Evolutionary conservation across 1,140 invertebrate genomes (phyloP), one percentile per base, ranked within the genome.

Genomic region (Himalopsyche phryganea): DNA sequence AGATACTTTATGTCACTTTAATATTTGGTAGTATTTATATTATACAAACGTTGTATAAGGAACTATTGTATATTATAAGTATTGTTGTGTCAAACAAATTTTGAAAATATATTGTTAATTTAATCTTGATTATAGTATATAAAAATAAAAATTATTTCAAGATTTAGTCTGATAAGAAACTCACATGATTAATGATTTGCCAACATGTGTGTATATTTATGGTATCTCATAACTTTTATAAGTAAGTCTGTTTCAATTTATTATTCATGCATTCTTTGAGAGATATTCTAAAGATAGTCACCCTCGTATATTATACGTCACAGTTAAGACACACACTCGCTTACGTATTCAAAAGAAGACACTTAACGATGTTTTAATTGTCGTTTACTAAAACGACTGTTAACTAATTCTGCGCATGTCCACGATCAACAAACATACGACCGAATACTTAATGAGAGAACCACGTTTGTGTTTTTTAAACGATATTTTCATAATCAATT

Each of bases 311-410:
- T 28, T 28, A 28, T 28, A 40, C 44, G 60, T 61, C 60, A 61
- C 60, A 61, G 41, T 14, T 40, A 14, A 20, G 35, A 36, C 20
- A 47, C 44, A 10, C 32, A 13, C 1, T 7, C 11, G n/a, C 14
- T 6, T 10, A 32, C 23, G 9, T 28, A 28, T 28, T 28, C 23
- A 28, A 36, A 4, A 6, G 53, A 46, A 48, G 54, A 50, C 46
- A 50, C 60, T 52, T 61, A 61, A 61, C 60, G 60, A 61, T 51
- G 40, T 61, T 61, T 61, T 61, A 61, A 61, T 61, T 61, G 54
- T 61, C 50, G 36, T 15, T 41, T 47, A 47, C 44, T 60, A 60
- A 57, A 60, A 60, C 50, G 44, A 35, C 45, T 49, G 47, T 51
- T 56, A 51, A 56, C 38, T 38, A 58, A 58, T 50, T 50, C 55